Evolutionary conservation across 2,888 invertebrate species (phyloP), one percentile per base, ranked within the genome.

Genomic region (Calliphora vomitoria): DNA sequence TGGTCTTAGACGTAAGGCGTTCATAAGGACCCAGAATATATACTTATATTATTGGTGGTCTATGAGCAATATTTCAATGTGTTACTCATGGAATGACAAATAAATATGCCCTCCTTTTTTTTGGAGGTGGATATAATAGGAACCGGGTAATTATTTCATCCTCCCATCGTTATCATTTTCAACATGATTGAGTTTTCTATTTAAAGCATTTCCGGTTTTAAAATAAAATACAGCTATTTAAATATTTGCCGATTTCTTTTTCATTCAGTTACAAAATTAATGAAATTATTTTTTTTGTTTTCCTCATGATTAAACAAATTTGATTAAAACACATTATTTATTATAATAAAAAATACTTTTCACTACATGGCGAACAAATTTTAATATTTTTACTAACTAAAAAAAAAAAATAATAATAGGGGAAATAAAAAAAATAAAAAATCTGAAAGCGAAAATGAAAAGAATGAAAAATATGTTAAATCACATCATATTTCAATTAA

Each of bases 401-500:
- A 50, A 60, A 15, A 50, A 60, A 15, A 50, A 60, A 15, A 50
- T 50, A 15, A 53, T 64, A 44, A 20, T 53, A 31, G 31, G 60
- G 13, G 18, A 31, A 25, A 44, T 10, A 2, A 15, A 31, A 55
- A 66, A n/a, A 18, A 60, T 6, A 66, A 38, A 5, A 5, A 31
- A 35, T 20, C 18, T 25, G 20, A 8, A 41, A 41, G 18, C 6
- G 35, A 41, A 41, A 53, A 47, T 55, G 10, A 35, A 69, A 38
- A 5, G 4, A 55, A 18, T 25, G 44, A 58, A 25, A 78, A 82
- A 76, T 84, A 74, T 82, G 55, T 69, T 75, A 79, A 87, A 82
- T 82, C 78, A 82, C 81, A 82, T 78, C 74, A 87, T 82, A 87
- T 87, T 85, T 87, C 85, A 85, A 82, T 87, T 79, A 82, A 85